These are phyloP conservation scores for Tokudaia muenninki DNA, from an alignment of 2,797 vertebrate genomes.

Conservation along the genomic window DNA sequence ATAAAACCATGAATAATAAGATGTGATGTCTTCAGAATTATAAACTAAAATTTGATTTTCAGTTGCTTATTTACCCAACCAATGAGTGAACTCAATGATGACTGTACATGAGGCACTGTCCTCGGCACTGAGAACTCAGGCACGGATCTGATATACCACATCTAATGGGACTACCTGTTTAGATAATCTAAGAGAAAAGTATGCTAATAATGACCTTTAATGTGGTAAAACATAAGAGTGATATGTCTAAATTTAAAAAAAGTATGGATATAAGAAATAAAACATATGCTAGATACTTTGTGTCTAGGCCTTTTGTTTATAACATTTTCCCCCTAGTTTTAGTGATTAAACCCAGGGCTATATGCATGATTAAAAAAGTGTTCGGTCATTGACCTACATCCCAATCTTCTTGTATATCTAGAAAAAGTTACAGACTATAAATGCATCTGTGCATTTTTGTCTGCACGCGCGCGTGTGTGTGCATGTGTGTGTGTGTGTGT, in stretches of 20 bases:
- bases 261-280: not conserved
- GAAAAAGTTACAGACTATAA: not conserved
- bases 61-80: constrained; percentile 63
- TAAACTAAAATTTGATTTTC: constrained; percentile 80
- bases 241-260: not conserved
- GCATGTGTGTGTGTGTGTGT: not conserved
- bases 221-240: not conserved
- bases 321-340: not conserved
- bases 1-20: constrained; percentile 77
- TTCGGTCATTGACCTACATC: not conserved
- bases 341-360: not conserved
- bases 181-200: not conserved
- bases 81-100: constrained; percentile 59
- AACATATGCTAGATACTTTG: not conserved
- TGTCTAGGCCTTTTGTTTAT: not conserved
- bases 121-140: not conserved
- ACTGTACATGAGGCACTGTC: not conserved
- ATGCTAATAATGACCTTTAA: not conserved
- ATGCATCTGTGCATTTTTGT: rapidly evolving
- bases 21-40: constrained; percentile 80
- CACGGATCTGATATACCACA: not conserved
- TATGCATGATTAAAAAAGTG: not conserved
- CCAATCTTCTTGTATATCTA: not conserved
- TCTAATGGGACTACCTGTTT: not conserved
- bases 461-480: not conserved